Percentiles rank a stretch among this genome's conserved stretches.
Evolutionary conservation across 2,888 invertebrate genomes (phyloP).

Genomic region (Prenolepis imparis): DNA sequence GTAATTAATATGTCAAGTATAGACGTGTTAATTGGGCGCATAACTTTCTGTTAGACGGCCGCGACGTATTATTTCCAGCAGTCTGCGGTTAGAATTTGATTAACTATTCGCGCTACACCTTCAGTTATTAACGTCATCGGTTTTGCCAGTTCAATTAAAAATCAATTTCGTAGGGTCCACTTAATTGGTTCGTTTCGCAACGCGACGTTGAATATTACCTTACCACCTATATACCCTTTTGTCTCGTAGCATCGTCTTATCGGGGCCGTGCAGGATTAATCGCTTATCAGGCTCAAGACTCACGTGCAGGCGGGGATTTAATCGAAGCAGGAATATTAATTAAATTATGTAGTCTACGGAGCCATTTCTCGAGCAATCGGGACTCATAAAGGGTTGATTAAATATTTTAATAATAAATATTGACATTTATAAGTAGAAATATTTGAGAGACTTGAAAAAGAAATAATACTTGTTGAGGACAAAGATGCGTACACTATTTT

Average conservation of each 20-base stretch:
- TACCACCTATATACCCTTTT: conserved; percentile 71
- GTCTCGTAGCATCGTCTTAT: conserved; percentile 75
- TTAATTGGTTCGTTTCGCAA: conserved; percentile 76
- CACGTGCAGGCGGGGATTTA: conserved; percentile 72
- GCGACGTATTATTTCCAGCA: conserved; percentile 53
- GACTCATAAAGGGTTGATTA: conserved; percentile 15
- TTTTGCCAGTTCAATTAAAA: conserved; percentile 78
- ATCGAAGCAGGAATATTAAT: conserved; percentile 74
- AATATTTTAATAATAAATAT: conserved; percentile 27
- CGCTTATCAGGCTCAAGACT: conserved; percentile 74
- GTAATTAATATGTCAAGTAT: conserved; percentile 36
- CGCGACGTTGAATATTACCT: conserved; percentile 72
- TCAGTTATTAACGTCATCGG: conserved; percentile 72
- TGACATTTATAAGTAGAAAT: not conserved
- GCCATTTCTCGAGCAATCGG: conserved; percentile 52
- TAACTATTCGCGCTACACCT: conserved; percentile 61
- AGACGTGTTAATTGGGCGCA: conserved; percentile 46
- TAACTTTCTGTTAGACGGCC: conserved; percentile 18
- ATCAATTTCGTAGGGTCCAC: conserved; percentile 76
- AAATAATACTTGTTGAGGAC: not conserved
- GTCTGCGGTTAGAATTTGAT: conserved; percentile 57
- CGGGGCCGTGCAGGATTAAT: conserved; percentile 75
- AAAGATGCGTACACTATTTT: not conserved
- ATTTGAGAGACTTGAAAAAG: not conserved
- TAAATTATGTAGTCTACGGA: conserved; percentile 70